phyloP scores from a whole-genome alignment of 2,113 vertebrate species.

The Guaruba guarouba region DNA sequence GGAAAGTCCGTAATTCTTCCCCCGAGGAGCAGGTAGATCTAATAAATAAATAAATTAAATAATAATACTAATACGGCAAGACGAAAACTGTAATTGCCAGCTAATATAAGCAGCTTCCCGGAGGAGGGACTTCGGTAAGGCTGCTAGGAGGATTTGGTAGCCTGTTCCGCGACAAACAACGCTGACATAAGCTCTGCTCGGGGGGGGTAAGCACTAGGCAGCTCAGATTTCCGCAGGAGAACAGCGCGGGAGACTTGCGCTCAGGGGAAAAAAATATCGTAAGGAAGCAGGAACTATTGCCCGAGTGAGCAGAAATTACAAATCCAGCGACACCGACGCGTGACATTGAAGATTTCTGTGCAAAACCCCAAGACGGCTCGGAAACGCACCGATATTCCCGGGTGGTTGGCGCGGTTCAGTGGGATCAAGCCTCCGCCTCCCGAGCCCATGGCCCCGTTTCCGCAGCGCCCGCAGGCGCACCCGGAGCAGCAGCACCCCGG shows the following conservation, averaged over 20 bases:
- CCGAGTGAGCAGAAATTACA: not conserved
- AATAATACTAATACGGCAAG: not conserved
- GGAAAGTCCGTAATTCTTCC: not conserved
- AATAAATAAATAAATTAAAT: not conserved
- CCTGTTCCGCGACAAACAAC: not conserved
- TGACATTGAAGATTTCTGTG: not conserved
- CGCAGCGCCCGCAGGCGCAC: not conserved
- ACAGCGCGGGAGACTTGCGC: not conserved
- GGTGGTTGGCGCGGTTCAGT: not conserved
- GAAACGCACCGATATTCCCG: not conserved
- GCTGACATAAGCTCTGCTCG: not conserved
- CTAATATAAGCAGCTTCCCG: not conserved
- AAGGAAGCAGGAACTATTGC: not conserved
- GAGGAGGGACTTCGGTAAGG: not conserved
- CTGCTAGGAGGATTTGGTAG: not conserved
- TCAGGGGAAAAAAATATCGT: not conserved
- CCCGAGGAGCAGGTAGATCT: not conserved
- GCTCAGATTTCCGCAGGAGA: slow-evolving; percentile 7
- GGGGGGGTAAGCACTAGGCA: not conserved
- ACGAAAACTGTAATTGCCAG: not conserved
- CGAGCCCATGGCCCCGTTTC: not conserved
- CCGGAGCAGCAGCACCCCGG: not conserved
- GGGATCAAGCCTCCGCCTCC: not conserved
- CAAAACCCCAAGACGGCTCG: not conserved
- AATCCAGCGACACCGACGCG: not conserved